These are phyloP conservation scores for Montipora capricornis DNA, from an alignment of 64 coral and sea anemone genomes.

Conservation along the genomic window DNA sequence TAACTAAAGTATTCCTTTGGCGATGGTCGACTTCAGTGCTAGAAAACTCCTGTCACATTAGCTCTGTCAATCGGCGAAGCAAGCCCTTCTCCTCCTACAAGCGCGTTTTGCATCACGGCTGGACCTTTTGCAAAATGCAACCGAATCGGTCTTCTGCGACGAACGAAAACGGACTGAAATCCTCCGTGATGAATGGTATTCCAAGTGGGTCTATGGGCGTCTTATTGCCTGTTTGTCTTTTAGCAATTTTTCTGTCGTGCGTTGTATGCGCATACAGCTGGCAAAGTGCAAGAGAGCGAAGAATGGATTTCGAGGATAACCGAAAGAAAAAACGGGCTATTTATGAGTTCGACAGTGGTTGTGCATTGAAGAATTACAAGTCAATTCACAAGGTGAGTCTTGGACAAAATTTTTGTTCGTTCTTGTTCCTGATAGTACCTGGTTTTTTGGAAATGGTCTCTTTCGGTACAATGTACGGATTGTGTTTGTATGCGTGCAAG, in stretches of 20 bases:
- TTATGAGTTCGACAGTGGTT: background rate
- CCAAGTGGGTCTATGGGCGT: background rate
- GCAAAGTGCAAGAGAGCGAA: conserved; percentile 29
- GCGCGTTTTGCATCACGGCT: background rate
- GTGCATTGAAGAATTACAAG: conserved; percentile 11
- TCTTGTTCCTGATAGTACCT: too few relatives aligned
- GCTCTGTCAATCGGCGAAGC: background rate
- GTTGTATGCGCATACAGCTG: conserved; percentile 35
- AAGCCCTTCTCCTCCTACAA: background rate
- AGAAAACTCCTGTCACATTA: background rate
- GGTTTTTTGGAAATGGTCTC: too few relatives aligned
- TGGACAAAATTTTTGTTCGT: background rate
- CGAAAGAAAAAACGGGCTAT: background rate
- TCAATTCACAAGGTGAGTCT: conserved; percentile 10
- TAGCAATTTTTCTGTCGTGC: conserved; percentile 40
- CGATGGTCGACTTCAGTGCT: too few relatives aligned
- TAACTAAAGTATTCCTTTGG: too few relatives aligned
- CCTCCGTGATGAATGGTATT: background rate
- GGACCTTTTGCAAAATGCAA: background rate
- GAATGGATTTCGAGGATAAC: conserved; percentile 36
- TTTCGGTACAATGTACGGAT: too few relatives aligned
- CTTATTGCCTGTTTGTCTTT: conserved; percentile 20
- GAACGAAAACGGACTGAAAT: background rate
- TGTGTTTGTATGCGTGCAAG: too few relatives aligned
- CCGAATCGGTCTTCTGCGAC: background rate